Base-by-base conservation (phyloP, 2,888 invertebrate species). In the Onchidella celtica region DNA sequence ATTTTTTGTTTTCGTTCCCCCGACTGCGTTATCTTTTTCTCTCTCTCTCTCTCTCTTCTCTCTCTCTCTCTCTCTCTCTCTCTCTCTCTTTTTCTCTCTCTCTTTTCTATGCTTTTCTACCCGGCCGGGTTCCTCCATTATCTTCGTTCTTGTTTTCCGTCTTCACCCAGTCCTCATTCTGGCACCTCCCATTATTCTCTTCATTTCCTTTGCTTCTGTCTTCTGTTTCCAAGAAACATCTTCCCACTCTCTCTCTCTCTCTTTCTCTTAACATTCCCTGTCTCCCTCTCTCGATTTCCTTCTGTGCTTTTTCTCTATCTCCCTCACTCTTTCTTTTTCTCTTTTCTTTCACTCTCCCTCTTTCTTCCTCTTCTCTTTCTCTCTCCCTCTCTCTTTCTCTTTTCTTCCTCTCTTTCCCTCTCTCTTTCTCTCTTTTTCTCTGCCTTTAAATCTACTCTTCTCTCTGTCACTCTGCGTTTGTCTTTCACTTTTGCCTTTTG, bases 291-390 rank as follows among this genome's bases (percentile, higher is more conserved):
- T 27, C 27, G 27, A 9, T n/a, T 14, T 70, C 47, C 3, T 70
- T n/a, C 24, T 70, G n/a, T 40, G 21, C 24, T 27, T 70, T 40
- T 70, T 38, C 47, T 47, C 14, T 70, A 21, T 70, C 27, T 40
- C 47, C 47, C 4, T 40, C 40, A 40, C 47, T 9, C 47, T 6
- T 4, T n/a, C 24, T 2, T 17, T 70, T 38, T 40, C 24, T 70
- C 38, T 40, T 11, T 34, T 32, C 38, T 40, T 69, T 38, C 6
- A 6, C 38, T 34, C 27, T 11, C 32, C 29, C 27, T 66, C 27
- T 11, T 55, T 72, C n/a, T 72, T 38, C n/a, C 72, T 72, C 1
- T 72, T 21, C n/a, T n/a, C n/a, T n/a, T n/a, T 11, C 40, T 72
- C 9, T 40, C 40, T 47, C 40, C 21, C 17, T 72, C 24, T 47